Evolutionary conservation across 2,888 invertebrate species (phyloP), one percentile per base, ranked within the genome.

Genomic region (Melipona bicolor): DNA sequence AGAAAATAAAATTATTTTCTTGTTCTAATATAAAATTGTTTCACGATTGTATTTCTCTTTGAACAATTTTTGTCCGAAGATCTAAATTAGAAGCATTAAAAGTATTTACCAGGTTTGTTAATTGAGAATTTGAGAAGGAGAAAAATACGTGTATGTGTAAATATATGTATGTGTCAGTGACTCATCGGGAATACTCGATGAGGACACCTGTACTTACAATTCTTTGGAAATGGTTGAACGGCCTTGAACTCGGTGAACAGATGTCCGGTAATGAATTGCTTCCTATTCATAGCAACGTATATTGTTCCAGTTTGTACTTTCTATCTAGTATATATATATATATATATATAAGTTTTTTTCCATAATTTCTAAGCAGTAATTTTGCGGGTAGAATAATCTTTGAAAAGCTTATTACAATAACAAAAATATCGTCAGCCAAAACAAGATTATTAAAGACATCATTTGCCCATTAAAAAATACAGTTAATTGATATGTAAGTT

Each of bases 171-270:
- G 32, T 70, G 13, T 17, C 64, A 68, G 32, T 78, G 59, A 69
- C 73, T 78, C 69, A 78, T 78, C 68, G 79, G 79, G 68, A 71
- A 68, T 64, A 43, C 61, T 27, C 17, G 61, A 61, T 27, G 68
- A 68, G 67, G 72, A 79, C 71, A 70, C 56, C n/a, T 68, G 72
- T 72, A 80, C 61, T 69, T 72, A 49, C 43, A 68, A 56, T 36
- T 79, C 67, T 64, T 76, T 36, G 56, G 80, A 76, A 83, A 67
- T 56, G 56, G 65, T 80, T 72, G 80, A 83, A 83, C 72, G 83
- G 76, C 83, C 83, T 83, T 83, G 75, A 67, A 50, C 75, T 73
- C 24, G 70, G 59, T 4, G 79, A 76, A 71, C 79, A 75, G 75
- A 76, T 75, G 75, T 71, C 67, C 70, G 65, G 32, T 75, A 80